Percentiles rank a stretch among this genome's conserved stretches.
phyloP scores from a whole-genome alignment of 2,113 vertebrate genomes.

The Nibea coibor region DNA sequence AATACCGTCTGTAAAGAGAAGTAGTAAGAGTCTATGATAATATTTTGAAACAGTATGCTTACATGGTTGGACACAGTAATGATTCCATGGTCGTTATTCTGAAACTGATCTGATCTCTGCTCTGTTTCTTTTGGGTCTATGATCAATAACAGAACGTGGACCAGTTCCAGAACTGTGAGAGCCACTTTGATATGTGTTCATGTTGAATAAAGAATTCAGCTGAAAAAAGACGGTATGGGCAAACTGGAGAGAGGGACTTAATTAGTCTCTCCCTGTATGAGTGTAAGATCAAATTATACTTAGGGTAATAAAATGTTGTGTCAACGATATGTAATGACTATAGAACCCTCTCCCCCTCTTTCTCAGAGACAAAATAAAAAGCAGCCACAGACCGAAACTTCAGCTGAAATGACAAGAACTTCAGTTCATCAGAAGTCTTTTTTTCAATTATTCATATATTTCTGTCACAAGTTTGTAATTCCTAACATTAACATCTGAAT shows the following conservation, averaged over 20 bases:
- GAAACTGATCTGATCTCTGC: not conserved
- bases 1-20: not conserved
- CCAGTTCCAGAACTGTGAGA: not conserved
- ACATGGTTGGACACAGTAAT: not conserved
- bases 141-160: constrained; percentile 2
- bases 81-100: not conserved
- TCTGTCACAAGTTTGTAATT: not conserved
- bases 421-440: not conserved
- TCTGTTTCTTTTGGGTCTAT: not conserved
- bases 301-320: not conserved
- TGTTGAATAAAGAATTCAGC: not conserved
- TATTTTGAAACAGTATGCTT: not conserved
- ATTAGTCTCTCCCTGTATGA: not conserved
- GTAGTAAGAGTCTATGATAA: no score
- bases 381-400: not conserved
- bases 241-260: not conserved
- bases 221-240: not conserved
- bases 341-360: not conserved
- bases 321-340: not conserved
- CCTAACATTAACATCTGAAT: not conserved
- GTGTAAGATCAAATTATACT: constrained; percentile 6
- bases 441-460: not conserved
- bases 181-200: not conserved
- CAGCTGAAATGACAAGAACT: not conserved
- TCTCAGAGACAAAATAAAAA: not conserved